Evolutionary conservation across 1,140 invertebrate species (phyloP), one percentile per base, ranked within the genome.

Genomic region (Drosophila lowei): DNA sequence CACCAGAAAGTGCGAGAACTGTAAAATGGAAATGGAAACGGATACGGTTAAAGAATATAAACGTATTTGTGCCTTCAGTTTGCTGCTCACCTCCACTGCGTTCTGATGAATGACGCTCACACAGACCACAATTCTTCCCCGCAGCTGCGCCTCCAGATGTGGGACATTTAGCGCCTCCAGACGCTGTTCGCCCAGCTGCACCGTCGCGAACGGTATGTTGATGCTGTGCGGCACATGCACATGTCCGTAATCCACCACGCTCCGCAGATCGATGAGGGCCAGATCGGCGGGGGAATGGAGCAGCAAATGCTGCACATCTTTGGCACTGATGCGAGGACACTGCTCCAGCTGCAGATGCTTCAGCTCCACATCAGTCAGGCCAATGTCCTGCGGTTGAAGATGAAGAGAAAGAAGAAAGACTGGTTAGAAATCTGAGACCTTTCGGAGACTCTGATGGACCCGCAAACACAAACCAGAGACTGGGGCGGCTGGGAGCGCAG

Each of bases 171-270:
- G 90, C 9, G 93, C 92, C 79, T 95, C 92, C 42, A 95, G 79
- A 75, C 94, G 91, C 91, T 92, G 92, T 71, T 95, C 93, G 21
- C 93, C 95, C 81, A 94, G 94, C 90, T 93, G 95, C 5, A 97
- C 95, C 43, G 94, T 95, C 43, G 94, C 94, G 90, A 96, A 96
- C 11, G 96, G 97, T 90, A 98, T 95, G 90, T 98, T 98, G 34
- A 98, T 94, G 91, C 97, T 98, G 8, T 94, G 94, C 16, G 94
- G 93, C 46, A 98, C 93, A 73, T 95, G 94, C 47, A 95, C 95
- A 80, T 95, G 94, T 64, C 94, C 94, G 90, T 93, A 97, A 93
- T 97, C 95, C 47, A 94, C 94, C 65, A 93, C 92, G 73, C 94
- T 93, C 47, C 97, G 93, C 34, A 97, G 92, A 92, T 97, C 97